Percentiles rank a stretch among this genome's conserved stretches.
Conservation (phyloP, 2,797 vertebrate genomes). For the Anguilla obscura region DNA sequence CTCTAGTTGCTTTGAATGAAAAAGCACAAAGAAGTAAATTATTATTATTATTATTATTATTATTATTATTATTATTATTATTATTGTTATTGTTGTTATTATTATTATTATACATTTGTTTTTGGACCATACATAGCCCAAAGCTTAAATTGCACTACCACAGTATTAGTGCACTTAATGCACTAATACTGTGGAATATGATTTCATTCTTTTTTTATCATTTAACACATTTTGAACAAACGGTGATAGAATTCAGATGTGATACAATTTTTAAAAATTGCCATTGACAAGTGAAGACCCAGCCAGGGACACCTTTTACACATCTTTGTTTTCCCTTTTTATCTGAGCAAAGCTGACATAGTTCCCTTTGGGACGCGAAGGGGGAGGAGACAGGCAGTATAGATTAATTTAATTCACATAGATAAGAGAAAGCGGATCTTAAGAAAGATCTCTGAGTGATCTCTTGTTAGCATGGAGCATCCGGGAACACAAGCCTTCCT, state of each 20-base stretch:
- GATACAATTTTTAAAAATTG: background rate
- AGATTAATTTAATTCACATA: slow-evolving; percentile 27
- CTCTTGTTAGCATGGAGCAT: slow-evolving; percentile 26
- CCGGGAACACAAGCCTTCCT: slow-evolving; percentile 4
- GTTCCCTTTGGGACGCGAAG: slow-evolving; percentile 1
- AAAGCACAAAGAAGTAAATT: background rate
- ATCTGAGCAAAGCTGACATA: slow-evolving; percentile 21
- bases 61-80: slow-evolving; percentile 18
- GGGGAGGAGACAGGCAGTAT: slow-evolving; percentile 19
- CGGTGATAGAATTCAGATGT: background rate
- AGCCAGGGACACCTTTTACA: background rate
- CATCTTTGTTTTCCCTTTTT: slow-evolving; percentile 14
- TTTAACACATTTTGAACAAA: background rate
- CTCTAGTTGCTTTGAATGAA: background rate
- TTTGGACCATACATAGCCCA: background rate
- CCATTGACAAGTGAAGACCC: background rate
- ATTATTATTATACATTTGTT: background rate
- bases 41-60: slow-evolving; percentile 27
- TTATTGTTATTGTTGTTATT: background rate
- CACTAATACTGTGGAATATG: background rate
- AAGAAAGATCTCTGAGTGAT: slow-evolving; percentile 30
- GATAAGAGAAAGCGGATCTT: slow-evolving; percentile 25
- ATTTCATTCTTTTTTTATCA: background rate
- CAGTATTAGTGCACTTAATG: no score
- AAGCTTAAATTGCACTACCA: background rate